Base-by-base conservation (phyloP, 2,113 vertebrate species). In the Odontophorus gujanensis region DNA sequence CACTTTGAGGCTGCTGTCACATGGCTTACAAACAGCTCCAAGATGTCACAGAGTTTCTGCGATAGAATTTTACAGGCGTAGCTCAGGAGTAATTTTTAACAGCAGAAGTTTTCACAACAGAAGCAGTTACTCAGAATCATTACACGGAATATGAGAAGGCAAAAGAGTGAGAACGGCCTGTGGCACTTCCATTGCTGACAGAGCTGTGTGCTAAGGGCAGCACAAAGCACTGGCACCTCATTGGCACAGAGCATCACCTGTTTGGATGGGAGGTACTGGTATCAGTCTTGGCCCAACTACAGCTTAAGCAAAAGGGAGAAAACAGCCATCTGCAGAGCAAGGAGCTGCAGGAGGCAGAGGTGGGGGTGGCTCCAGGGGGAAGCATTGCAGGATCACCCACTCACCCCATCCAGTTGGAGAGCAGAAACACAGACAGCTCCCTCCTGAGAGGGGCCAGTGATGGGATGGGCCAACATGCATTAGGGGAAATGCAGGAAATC, bases 301-400 rank as follows among this genome's bases (percentile, higher is more conserved):
- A 83, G 96, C 89, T 94, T 91, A 85, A 89, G 93, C 82, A 84
- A 78, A 93, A 74, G 50, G 55, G 87, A 85, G 95, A 69, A 95
- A 97, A 81, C 47, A 96, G 95, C 66, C 57, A 81, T 91, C 93
- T 96, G 90, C 71, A 83, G 57, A 91, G 92, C 94, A 94, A 96
- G 92, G 97, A 97, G 95, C 97, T 92, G 95, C 79, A 97, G 94
- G 93, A 96, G 95, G 88, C 90, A 93, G 83, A 96, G 92, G 61
- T 97, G 93, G 97, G 34, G 61, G 78, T 90, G 90, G 87, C 81
- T 97, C 74, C 95, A 98, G 96, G 95, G 87, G 96, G 92, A 94
- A 94, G 92, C 96, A 96, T 94, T 14, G 13, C 42, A 42, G 42
- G 42, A 42, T 42, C 42, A 14, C 42, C 42, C 42, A 42, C 13